A percentile compares a stretch with the other conserved stretches of the same genome.
These are phyloP conservation scores for Chauna torquata DNA, from an alignment of 2,113 vertebrate species.

Conservation along the genomic window DNA sequence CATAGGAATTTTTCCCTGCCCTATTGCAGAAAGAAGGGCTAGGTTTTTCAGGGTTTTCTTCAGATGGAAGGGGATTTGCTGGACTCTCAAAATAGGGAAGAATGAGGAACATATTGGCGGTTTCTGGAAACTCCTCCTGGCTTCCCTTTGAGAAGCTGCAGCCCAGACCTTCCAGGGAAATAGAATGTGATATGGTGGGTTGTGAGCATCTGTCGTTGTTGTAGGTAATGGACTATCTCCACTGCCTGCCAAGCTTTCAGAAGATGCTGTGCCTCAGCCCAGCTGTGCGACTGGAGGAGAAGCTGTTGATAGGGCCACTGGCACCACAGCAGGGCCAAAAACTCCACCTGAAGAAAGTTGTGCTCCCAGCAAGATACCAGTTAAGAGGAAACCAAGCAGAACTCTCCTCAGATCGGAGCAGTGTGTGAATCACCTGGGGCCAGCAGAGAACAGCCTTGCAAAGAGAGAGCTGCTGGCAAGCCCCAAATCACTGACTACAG, in stretches of 20 bases:
- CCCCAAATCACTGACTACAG: background rate
- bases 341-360: background rate
- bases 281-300: background rate
- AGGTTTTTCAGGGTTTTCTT: background rate
- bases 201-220: constrained; percentile 5
- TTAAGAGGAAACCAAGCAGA: constrained; percentile 61
- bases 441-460: background rate
- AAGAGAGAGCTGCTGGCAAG: background rate
- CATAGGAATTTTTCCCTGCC: background rate
- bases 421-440: background rate
- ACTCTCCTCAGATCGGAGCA: background rate
- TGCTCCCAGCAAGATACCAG: constrained; percentile 60
- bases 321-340: background rate
- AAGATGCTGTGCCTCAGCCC: background rate
- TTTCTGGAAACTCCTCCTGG: background rate
- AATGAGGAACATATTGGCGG: background rate
- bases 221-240: background rate
- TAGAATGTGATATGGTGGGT: background rate
- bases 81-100: background rate
- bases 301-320: background rate
- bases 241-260: background rate
- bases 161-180: background rate
- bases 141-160: background rate
- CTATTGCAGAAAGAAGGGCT: background rate
- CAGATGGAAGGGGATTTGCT: background rate